Conservation (phyloP, 2,797 vertebrate species). For the Hipposideros larvatus region DNA sequence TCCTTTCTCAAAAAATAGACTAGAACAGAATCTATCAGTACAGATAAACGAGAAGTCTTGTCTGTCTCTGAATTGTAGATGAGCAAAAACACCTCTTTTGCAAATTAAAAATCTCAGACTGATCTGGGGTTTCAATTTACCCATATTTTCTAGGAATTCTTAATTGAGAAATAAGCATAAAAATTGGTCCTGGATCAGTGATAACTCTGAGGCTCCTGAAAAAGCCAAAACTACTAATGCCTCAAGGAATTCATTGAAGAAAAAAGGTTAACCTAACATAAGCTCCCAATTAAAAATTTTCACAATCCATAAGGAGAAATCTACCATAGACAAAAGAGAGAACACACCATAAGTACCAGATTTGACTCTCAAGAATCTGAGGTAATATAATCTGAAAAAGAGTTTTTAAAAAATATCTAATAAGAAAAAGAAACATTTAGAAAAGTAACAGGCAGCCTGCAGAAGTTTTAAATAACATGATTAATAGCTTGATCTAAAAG, state of each 20-base stretch:
- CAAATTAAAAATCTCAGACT: neutral
- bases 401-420: neutral
- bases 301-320: conserved; percentile 32
- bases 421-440: neutral
- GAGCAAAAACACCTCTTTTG: neutral
- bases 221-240: conserved; percentile 11
- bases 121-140: neutral
- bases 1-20: neutral
- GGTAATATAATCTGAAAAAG: neutral
- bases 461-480: neutral
- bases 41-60: neutral
- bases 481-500: neutral
- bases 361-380: neutral
- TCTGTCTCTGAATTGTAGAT: conserved; percentile 19
- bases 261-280: conserved; percentile 8
- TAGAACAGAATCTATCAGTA: neutral
- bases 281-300: neutral
- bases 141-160: conserved; percentile 46
- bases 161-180: conserved; percentile 4
- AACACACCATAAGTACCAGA: neutral
- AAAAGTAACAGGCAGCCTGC: neutral
- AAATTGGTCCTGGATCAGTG: neutral
- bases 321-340: neutral
- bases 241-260: neutral
- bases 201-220: neutral